Evolutionary conservation across 2,113 vertebrate genomes (phyloP).

Genomic region (Smithornis capensis): DNA sequence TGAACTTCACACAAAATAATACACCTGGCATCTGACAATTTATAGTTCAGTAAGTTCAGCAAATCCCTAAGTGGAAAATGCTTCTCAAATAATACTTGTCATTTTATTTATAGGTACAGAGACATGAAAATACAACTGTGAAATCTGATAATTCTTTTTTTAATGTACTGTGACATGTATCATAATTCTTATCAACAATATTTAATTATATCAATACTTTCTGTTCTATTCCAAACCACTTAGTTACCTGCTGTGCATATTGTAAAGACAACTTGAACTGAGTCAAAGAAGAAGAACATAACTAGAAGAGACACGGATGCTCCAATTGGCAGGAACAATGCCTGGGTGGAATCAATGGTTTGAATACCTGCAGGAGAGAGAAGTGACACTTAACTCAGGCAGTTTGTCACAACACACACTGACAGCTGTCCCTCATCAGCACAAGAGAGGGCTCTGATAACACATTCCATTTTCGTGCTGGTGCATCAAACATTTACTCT

Average conservation of each 20-base stretch:
- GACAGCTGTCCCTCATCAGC: not conserved
- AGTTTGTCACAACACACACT: too few relatives aligned
- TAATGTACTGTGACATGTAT: not conserved
- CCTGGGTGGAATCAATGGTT: conserved; percentile 98
- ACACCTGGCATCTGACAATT: not conserved
- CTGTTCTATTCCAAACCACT: not conserved
- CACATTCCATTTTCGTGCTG: not conserved
- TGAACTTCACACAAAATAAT: not conserved
- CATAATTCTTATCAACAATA: not conserved
- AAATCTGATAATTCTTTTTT: not conserved
- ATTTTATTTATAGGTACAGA: conserved; percentile 3
- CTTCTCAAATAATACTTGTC: not conserved
- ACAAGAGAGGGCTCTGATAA: not conserved
- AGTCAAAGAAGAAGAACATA: conserved; percentile 99
- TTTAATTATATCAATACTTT: not conserved
- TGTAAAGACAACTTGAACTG: conserved; percentile 99
- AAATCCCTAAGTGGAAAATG: not conserved
- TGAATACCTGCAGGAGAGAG: conserved; percentile 88
- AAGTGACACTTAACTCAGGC: not conserved
- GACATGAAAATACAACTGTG: not conserved
- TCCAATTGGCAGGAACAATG: conserved; percentile 95
- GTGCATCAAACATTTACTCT: not conserved
- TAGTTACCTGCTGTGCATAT: conserved; percentile 98
- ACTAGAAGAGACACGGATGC: conserved; percentile 97
- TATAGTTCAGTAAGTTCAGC: not conserved